phyloP scores from a whole-genome alignment of 2,113 vertebrate genomes.

The Ardeotis arabs region DNA sequence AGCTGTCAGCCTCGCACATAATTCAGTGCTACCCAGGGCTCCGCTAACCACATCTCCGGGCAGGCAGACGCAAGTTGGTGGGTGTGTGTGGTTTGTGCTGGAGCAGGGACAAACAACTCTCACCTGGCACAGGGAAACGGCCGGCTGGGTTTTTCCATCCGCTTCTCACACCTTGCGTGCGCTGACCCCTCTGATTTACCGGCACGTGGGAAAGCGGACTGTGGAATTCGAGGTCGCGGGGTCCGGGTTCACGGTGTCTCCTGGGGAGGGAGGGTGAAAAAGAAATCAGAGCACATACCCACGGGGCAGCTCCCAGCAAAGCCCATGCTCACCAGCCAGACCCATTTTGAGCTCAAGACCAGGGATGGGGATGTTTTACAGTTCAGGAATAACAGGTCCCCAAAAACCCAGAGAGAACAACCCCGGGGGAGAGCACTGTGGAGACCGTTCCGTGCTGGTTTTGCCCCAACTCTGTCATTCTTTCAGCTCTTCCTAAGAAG shows the following conservation, averaged over 20 bases:
- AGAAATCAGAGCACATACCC: background rate
- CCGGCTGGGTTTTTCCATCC: background rate
- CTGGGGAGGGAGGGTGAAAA: background rate
- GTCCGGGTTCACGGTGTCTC: background rate
- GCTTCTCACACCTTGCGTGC: fast-evolving
- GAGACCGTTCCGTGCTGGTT: background rate
- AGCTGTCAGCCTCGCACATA: background rate
- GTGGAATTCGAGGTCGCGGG: fast-evolving
- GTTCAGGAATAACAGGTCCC: background rate
- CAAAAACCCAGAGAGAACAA: background rate
- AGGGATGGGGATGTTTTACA: background rate
- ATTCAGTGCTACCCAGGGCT: background rate
- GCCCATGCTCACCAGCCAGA: fast-evolving
- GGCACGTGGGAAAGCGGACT: fast-evolving
- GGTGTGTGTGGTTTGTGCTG: background rate
- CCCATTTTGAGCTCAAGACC: fast-evolving
- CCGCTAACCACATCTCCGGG: background rate
- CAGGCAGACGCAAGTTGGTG: background rate
- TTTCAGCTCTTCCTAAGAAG: background rate
- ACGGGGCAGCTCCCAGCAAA: background rate
- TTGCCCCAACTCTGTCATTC: background rate
- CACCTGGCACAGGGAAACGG: background rate
- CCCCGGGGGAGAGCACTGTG: fast-evolving
- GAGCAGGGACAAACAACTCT: background rate
- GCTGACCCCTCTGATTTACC: background rate